Base-by-base conservation (phyloP, 2,888 invertebrate genomes). In the Lepidonotus clava region DNA sequence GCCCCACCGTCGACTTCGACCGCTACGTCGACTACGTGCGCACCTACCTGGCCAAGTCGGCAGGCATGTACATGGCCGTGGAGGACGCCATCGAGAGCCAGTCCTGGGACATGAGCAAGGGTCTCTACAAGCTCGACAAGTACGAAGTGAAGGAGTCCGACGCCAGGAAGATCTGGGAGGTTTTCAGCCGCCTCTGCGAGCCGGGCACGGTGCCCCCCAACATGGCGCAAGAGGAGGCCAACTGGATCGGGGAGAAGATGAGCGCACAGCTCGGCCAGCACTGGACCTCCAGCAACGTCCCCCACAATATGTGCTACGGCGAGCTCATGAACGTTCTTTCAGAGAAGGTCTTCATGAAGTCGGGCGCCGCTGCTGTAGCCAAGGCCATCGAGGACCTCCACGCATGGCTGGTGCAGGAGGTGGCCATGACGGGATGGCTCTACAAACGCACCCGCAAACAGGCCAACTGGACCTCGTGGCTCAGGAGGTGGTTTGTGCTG, bases 391-490 rank as follows among this genome's bases (percentile, higher is more conserved):
- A 88, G n/a, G 88, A 89, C n/a, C 61, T 90, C 4, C 67, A 88
- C 46, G 61, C 46, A 28, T 89, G 89, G 89, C 84, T 90, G 18
- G 89, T 90, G 4, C 53, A 67, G 56, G 90, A 89, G 40, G 85
- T 89, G n/a, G 61, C 88, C 0, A 88, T 86, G 86, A 80, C 86
- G 18, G 89, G 88, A 5, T 89, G 88, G 88, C 46, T 89, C 32
- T 86, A 88, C 56, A 87, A 88, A 53, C 86, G 90, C 14, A 88
- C 87, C 5, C 83, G 83, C 41, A 88, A 89, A 32, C 87, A 87
- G 32, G 87, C 88, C 18, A 90, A 90, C 77, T 90, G 90, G 90
- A 87, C 90, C 0, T 87, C 86, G 28, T 89, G 89, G 89, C 34
- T 83, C n/a, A 88, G 87, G 40, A 85, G 88, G 40, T 89, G 89